Evolutionary conservation across 2,797 vertebrate species (phyloP).

Genomic region (Hippopotamyrus pictus): DNA sequence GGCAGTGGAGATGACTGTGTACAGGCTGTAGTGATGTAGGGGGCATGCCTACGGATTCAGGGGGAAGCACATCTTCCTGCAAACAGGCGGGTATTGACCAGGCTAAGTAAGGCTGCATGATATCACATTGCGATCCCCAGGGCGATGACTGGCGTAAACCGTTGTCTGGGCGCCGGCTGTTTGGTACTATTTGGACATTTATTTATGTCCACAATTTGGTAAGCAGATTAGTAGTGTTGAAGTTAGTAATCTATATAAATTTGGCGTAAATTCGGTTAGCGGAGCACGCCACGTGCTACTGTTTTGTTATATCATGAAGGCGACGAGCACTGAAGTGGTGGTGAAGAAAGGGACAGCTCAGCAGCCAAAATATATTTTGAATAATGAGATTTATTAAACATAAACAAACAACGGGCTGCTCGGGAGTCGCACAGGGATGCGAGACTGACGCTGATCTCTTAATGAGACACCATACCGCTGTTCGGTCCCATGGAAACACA

Average conservation of each 20-base stretch:
- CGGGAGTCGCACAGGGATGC: not conserved
- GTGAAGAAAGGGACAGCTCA: not conserved
- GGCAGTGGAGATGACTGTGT: not conserved
- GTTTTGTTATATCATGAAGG: not conserved
- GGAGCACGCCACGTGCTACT: not conserved
- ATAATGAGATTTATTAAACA: not conserved
- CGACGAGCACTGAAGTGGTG: not conserved
- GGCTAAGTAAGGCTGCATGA: not conserved
- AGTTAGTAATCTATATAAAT: not conserved
- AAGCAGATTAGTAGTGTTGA: not conserved
- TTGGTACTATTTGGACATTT: not conserved
- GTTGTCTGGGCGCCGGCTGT: not conserved
- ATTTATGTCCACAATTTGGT: not conserved
- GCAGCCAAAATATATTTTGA: not conserved
- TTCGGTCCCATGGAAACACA: not conserved
- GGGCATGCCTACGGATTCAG: not conserved
- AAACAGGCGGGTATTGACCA: not conserved
- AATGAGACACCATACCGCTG: not conserved
- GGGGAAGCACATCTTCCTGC: not conserved
- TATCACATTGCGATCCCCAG: not conserved
- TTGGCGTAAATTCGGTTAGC: not conserved
- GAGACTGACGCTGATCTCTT: not conserved
- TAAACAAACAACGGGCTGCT: not conserved
- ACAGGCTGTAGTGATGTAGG: not conserved
- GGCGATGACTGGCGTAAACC: not conserved